Evolutionary conservation across 2,113 vertebrate species (phyloP).

Genomic region (Pagrus major): DNA sequence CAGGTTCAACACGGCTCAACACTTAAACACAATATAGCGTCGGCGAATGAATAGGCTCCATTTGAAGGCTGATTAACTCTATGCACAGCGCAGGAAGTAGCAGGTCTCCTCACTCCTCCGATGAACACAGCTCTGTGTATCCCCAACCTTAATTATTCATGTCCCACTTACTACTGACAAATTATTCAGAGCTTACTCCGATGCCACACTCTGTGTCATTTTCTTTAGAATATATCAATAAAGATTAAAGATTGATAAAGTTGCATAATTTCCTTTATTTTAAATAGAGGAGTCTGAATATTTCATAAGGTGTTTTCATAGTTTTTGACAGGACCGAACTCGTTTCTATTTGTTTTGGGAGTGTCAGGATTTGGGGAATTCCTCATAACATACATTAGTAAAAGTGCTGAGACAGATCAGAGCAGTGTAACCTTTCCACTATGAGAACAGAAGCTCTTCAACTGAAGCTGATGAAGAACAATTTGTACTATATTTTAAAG

Average conservation of each 20-base stretch:
- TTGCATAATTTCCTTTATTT: conserved; percentile 36
- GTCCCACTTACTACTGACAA: conserved; percentile 80
- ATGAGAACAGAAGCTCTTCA: not conserved
- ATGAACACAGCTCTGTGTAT: conserved; percentile 83
- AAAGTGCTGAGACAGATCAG: not conserved
- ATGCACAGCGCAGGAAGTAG: conserved; percentile 75
- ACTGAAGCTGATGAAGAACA: conserved; percentile 5
- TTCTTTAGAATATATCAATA: conserved; percentile 36
- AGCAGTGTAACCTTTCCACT: not conserved
- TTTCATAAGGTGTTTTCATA: conserved; percentile 19
- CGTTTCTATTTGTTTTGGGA: conserved; percentile 9
- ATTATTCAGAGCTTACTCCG: conserved; percentile 73
- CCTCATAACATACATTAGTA: conserved; percentile 4
- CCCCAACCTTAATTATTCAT: conserved; percentile 83
- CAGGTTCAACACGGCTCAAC: not conserved
- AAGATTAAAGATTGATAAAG: conserved; percentile 42
- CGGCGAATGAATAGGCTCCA: conserved; percentile 71
- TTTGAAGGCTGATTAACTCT: conserved; percentile 76
- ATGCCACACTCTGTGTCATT: conserved; percentile 56
- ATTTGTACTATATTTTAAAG: conserved; percentile 6
- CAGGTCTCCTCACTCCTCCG: conserved; percentile 58
- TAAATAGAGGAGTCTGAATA: conserved; percentile 26
- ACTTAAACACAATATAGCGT: conserved; percentile 36
- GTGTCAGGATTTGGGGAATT: conserved; percentile 23
- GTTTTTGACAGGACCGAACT: conserved; percentile 23